These are phyloP conservation scores for Macrocentrus cingulum DNA, from an alignment of 1,140 invertebrate species.

Conservation along the genomic window DNA sequence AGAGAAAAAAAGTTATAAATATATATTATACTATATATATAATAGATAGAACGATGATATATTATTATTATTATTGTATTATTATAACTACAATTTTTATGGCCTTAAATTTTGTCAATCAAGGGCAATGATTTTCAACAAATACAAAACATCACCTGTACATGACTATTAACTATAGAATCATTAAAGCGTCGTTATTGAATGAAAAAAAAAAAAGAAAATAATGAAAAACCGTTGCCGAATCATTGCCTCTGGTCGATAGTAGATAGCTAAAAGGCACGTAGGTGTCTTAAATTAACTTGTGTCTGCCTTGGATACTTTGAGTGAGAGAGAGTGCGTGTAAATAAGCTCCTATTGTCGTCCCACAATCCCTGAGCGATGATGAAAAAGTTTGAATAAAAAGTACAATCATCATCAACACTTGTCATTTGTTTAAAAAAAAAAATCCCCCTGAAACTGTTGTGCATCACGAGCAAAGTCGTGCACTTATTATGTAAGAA, in stretches of 20 bases:
- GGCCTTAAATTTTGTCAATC: conserved; percentile 34
- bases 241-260: conserved; percentile 38
- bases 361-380: conserved; percentile 36
- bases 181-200: background rate
- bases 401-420: conserved; percentile 48
- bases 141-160: background rate
- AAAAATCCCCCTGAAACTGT: too few species aligned
- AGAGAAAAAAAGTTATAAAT: background rate
- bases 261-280: conserved; percentile 36
- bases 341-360: conserved; percentile 46
- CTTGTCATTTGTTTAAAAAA: background rate
- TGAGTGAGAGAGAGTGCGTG: conserved; percentile 42
- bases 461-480: background rate
- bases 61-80: conserved; percentile 36
- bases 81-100: conserved; percentile 46
- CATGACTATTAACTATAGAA: too few species aligned
- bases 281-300: conserved; percentile 31
- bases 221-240: conserved; percentile 13
- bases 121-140: conserved; percentile 16
- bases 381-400: conserved; percentile 53
- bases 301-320: conserved; percentile 32
- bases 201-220: conserved; percentile 5
- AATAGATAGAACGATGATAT: conserved; percentile 43
- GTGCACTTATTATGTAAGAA: background rate
- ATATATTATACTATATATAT: conserved; percentile 17